Conservation (phyloP, 2,113 vertebrate species). For the Mugil cephalus region DNA sequence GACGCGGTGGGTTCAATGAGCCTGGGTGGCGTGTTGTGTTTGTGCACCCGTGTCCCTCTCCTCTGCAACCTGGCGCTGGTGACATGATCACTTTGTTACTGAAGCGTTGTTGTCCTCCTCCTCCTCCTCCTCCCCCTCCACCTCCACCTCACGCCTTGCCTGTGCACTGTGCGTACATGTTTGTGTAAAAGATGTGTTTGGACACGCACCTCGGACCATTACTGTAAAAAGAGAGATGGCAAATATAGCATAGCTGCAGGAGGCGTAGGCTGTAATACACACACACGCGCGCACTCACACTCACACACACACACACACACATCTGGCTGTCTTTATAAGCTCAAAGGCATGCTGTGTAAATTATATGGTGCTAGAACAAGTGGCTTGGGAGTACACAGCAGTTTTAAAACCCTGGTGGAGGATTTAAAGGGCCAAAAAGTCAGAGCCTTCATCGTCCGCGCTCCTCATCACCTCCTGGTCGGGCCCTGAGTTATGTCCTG, state of each 20-base stretch:
- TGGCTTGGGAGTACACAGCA: slow-evolving; percentile 66
- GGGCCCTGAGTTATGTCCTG: too few relatives aligned
- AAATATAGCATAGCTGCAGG: slow-evolving; percentile 76
- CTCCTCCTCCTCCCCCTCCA: too few relatives aligned
- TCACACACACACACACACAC: slow-evolving; percentile 64
- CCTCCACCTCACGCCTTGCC: slow-evolving; percentile 32
- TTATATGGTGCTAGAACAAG: slow-evolving; percentile 77
- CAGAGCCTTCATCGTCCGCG: slow-evolving; percentile 35
- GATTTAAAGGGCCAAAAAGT: slow-evolving; percentile 61
- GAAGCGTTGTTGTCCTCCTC: slow-evolving; percentile 13
- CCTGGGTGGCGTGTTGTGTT: background rate
- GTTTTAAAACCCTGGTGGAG: slow-evolving; percentile 63
- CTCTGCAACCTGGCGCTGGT: slow-evolving; percentile 18
- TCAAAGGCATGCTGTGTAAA: slow-evolving; percentile 81
- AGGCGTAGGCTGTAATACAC: slow-evolving; percentile 64
- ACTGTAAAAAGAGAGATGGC: slow-evolving; percentile 52
- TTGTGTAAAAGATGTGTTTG: slow-evolving; percentile 73
- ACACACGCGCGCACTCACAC: slow-evolving; percentile 58
- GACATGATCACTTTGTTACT: slow-evolving; percentile 29
- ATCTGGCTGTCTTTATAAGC: slow-evolving; percentile 82
- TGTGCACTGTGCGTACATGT: slow-evolving; percentile 36
- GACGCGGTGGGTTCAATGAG: too few relatives aligned
- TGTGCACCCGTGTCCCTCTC: background rate
- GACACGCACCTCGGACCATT: slow-evolving; percentile 63
- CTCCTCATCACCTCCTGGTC: slow-evolving; percentile 14